These are phyloP conservation scores for Molanna angustata DNA, from an alignment of 2,888 invertebrate genomes.

Conservation along the genomic window DNA sequence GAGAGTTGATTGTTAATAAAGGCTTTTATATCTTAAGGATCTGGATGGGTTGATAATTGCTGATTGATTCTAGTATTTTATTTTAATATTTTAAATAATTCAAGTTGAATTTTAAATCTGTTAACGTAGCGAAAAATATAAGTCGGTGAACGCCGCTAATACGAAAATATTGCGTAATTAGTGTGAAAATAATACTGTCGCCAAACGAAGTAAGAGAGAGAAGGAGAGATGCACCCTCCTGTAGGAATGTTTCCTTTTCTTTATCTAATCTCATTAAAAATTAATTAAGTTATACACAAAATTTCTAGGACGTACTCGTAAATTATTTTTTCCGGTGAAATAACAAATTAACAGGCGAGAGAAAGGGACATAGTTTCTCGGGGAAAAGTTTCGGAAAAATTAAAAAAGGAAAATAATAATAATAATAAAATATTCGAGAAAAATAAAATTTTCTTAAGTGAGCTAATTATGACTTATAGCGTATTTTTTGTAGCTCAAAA, in stretches of 20 bases:
- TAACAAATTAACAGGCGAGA: slow-evolving; percentile 31
- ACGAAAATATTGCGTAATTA: no score
- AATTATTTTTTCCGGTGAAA: slow-evolving; percentile 32
- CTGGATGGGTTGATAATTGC: no score
- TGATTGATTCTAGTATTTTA: no score
- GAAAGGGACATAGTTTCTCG: slow-evolving; percentile 8
- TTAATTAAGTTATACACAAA: slow-evolving; percentile 34
- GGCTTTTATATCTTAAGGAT: no score
- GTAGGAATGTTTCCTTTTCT: slow-evolving; percentile 21
- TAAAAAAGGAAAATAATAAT: neutral
- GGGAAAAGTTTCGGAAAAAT: neutral
- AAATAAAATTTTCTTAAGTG: no score
- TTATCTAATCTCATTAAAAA: slow-evolving; percentile 33
- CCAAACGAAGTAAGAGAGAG: slow-evolving; percentile 16
- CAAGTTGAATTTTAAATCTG: no score
- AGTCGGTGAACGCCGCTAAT: no score
- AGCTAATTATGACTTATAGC: neutral
- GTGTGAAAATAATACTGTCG: no score
- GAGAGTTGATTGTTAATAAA: no score
- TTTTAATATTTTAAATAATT: no score
- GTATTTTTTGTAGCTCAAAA: slow-evolving; percentile 14
- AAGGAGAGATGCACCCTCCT: neutral
- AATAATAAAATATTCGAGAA: neutral
- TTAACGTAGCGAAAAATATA: no score
- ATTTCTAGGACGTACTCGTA: slow-evolving; percentile 33